Evolutionary conservation across 2,797 vertebrate species (phyloP).

Genomic region (Centroberyx gerrardi): DNA sequence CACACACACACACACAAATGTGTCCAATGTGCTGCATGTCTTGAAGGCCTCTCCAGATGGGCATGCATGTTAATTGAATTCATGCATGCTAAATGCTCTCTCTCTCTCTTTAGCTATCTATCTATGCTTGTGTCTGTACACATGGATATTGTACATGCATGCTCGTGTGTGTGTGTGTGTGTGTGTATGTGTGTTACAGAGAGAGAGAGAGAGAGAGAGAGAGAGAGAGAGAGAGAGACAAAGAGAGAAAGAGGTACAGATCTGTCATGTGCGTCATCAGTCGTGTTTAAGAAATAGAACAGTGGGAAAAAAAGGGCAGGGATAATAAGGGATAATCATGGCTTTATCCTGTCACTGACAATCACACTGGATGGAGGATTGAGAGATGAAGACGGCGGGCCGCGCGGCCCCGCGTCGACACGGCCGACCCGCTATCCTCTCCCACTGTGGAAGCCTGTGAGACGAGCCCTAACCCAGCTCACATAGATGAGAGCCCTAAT

Average conservation of each 20-base stretch:
- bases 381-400: slow-evolving; percentile 60
- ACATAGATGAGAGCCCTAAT: slow-evolving; percentile 66
- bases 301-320: slow-evolving; percentile 51
- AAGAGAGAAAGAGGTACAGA: slow-evolving; percentile 25
- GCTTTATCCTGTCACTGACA: slow-evolving; percentile 69
- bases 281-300: slow-evolving; percentile 51
- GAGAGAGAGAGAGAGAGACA: too few relatives aligned
- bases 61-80: neutral
- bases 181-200: neutral
- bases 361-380: slow-evolving; percentile 55
- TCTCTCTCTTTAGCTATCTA: too few relatives aligned
- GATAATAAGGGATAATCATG: slow-evolving; percentile 77
- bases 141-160: too few relatives aligned
- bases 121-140: neutral
- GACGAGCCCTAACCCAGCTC: slow-evolving; percentile 44
- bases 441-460: slow-evolving; percentile 60
- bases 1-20: neutral
- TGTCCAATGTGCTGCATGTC: neutral
- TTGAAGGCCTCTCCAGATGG: neutral
- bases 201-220: neutral
- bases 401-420: slow-evolving; percentile 45
- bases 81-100: neutral
- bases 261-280: slow-evolving; percentile 39
- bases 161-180: slow-evolving; percentile 9
- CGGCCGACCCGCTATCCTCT: slow-evolving; percentile 59